Evolutionary conservation across 2,797 vertebrate genomes (phyloP).

Genomic region (Labroides dimidiatus): DNA sequence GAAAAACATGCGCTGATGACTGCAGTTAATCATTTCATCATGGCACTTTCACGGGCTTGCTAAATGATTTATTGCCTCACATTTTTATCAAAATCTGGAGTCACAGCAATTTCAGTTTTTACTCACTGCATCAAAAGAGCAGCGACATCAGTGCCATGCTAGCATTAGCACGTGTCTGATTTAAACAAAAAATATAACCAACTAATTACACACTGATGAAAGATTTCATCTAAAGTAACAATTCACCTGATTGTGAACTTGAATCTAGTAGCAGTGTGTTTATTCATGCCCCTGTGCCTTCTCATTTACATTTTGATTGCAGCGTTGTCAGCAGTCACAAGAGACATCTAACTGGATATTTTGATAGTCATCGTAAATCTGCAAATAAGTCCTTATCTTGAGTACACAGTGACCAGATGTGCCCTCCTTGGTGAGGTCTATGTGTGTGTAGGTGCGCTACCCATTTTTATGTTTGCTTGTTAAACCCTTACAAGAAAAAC

Average conservation of each 20-base stretch:
- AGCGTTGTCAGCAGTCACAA: conserved; percentile 81
- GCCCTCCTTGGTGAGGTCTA: conserved; percentile 65
- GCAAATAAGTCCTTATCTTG: conserved; percentile 85
- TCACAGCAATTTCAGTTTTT: conserved; percentile 22
- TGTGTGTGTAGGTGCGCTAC: conserved; percentile 37
- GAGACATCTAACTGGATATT: conserved; percentile 82
- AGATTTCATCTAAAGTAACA: conserved; percentile 73
- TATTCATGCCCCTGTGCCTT: conserved; percentile 77
- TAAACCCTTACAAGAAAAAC: conserved; percentile 60
- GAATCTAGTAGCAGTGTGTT: conserved; percentile 73
- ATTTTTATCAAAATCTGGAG: conserved; percentile 20
- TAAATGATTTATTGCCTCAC: conserved; percentile 40
- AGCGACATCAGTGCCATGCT: conserved; percentile 24
- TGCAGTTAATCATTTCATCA: conserved; percentile 53
- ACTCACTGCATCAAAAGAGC: conserved; percentile 27
- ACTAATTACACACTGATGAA: conserved; percentile 63
- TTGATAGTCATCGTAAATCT: conserved; percentile 85
- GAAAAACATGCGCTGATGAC: conserved; percentile 35
- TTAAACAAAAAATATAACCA: conserved; percentile 62
- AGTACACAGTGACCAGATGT: conserved; percentile 84
- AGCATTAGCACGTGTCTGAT: conserved; percentile 44
- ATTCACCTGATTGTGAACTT: conserved; percentile 77
- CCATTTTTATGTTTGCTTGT: conserved; percentile 42
- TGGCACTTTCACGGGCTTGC: conserved; percentile 38
- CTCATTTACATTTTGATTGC: conserved; percentile 88